Evolutionary conservation across 2,888 invertebrate species (phyloP).

Genomic region (Meteorus colon): DNA sequence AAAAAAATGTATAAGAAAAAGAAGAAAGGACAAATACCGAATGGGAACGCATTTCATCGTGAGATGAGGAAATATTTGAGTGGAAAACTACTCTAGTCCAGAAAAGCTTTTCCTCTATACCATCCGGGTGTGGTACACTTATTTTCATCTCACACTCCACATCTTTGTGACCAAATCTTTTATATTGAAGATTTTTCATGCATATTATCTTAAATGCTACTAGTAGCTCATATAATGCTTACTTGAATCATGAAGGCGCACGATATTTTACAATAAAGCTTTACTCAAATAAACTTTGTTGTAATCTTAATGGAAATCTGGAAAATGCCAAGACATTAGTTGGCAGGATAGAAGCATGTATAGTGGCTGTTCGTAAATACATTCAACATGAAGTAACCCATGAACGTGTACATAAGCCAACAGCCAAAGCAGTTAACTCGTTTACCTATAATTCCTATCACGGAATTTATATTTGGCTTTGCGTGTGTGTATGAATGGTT

Average conservation of each 20-base stretch:
- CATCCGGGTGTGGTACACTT: not conserved
- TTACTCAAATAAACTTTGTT: constrained; percentile 17
- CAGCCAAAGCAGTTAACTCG: constrained; percentile 13
- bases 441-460: not conserved
- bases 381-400: constrained; percentile 9
- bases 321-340: constrained; percentile 13
- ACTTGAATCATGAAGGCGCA: constrained; percentile 2
- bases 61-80: constrained; percentile 25
- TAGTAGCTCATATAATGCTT: constrained; percentile 9
- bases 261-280: constrained; percentile 26
- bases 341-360: not conserved
- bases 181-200: not conserved
- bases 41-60: constrained; percentile 33
- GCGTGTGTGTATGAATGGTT: not conserved
- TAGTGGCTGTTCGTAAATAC: constrained; percentile 16
- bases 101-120: constrained; percentile 26
- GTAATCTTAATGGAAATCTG: constrained; percentile 37
- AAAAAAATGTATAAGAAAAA: constrained; percentile 30
- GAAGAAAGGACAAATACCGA: constrained; percentile 24
- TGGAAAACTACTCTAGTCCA: not conserved
- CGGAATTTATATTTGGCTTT: not conserved
- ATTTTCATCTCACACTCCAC: not conserved
- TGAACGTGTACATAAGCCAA: not conserved
- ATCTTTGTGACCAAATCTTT: not conserved
- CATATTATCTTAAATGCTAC: constrained; percentile 5